Base-by-base conservation (phyloP, 1,140 invertebrate species). In the Ptiloglossa arizonensis region DNA sequence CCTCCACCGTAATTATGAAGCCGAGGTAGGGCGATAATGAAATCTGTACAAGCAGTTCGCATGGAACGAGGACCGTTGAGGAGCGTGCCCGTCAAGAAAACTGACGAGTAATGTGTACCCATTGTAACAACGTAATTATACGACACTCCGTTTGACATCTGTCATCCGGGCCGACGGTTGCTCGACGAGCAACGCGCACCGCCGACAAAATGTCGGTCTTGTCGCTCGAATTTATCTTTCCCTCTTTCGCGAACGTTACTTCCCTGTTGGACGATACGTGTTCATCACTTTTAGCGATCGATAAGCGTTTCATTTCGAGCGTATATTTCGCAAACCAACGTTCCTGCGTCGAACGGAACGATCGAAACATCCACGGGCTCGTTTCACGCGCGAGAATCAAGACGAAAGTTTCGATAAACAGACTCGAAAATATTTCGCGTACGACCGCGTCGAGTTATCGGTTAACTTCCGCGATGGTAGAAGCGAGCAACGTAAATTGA, bases 51-150 rank as follows among this genome's bases (percentile, higher is more conserved):
- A 44, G 60, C 19, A 29, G 27, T 59, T 66, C 59, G 64, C 59
- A 63, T 54, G 35, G 56, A 81, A 78, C 38, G 35, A 35, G 35
- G 57, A 35, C 59, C 22, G 57, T 60, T 63, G 27, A 48, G 52
- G 66, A 79, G 81, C 64, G 67, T 71, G 67, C 29, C 66, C 32
- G 66, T 84, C 63, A 32, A 75, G 46, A 56, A 75, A 50, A 81
- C 56, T 69, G 74, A 84, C 62, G 52, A 68, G 60, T 81, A 83
- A 81, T 52, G 66, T 66, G 27, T 73, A 70, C 35, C 46, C 54
- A 78, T 66, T 54, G 67, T 71, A 38, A 24, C 68, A 44, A 74
- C 52, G 59, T 79, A 74, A 80, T 77, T 76, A 80, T 69, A 63
- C 72, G 27, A 75, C 19, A 57, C 15, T 19, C 17, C 2, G 41